Conservation (phyloP, 2,888 invertebrate species). For the Nycteola revayana region DNA sequence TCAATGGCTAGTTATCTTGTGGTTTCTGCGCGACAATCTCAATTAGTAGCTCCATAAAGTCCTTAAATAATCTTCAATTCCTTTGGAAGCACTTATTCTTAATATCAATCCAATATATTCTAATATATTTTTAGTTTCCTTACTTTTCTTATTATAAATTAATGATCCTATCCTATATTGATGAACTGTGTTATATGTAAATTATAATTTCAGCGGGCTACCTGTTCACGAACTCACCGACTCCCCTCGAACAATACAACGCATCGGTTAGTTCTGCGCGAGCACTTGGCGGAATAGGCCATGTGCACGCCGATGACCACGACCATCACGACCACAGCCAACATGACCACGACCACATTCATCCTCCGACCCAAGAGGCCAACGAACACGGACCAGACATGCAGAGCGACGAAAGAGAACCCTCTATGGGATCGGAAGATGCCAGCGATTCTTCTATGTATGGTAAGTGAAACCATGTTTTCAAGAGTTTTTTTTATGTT, state of each 20-base stretch:
- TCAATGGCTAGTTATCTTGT: too few relatives aligned
- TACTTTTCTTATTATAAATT: too few relatives aligned
- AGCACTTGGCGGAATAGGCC: conserved; percentile 79
- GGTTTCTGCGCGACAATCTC: too few relatives aligned
- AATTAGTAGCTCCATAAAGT: too few relatives aligned
- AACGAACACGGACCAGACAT: conserved; percentile 45
- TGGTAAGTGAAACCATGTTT: too few relatives aligned
- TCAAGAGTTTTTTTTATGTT: too few relatives aligned
- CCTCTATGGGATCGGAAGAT: conserved; percentile 52
- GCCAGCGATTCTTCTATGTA: conserved; percentile 77
- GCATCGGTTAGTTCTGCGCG: conserved; percentile 80
- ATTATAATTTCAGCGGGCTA: conserved; percentile 86
- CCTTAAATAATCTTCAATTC: too few relatives aligned
- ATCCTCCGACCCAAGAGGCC: conserved; percentile 15
- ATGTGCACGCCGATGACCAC: conserved; percentile 34
- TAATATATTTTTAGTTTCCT: too few relatives aligned
- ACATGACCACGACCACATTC: conserved; percentile 33
- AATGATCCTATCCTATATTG: too few relatives aligned
- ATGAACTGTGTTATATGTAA: too few relatives aligned
- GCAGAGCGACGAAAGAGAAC: conserved; percentile 48
- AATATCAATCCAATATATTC: too few relatives aligned
- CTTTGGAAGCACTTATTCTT: too few relatives aligned
- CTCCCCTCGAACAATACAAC: conserved; percentile 79
- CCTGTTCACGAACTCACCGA: conserved; percentile 84
- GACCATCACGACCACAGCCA: conserved; percentile 34